Evolutionary conservation across 2,888 invertebrate species (phyloP).

Genomic region (Dinocampus coccinellae): DNA sequence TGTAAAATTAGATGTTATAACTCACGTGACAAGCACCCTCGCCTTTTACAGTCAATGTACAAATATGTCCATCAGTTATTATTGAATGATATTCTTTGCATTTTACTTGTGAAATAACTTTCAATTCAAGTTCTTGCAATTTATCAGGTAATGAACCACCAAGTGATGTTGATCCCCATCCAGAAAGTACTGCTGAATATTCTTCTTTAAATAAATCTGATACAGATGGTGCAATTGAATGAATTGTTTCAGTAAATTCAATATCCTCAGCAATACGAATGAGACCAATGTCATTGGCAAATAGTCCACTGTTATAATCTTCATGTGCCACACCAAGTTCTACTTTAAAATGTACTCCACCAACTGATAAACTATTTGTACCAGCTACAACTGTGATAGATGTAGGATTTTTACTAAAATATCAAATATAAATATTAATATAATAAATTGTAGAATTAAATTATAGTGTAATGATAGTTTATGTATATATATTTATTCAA

Average conservation of each 20-base stretch:
- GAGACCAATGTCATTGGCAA: conserved; percentile 71
- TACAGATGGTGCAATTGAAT: conserved; percentile 66
- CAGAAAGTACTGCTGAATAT: conserved; percentile 63
- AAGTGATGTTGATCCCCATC: conserved; percentile 69
- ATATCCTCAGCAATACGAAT: conserved; percentile 65
- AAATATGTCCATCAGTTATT: conserved; percentile 52
- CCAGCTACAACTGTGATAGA: conserved; percentile 69
- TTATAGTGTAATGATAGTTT: neutral
- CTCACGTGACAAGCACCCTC: conserved; percentile 64
- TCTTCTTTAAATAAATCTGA: conserved; percentile 62
- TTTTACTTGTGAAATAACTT: conserved; percentile 39
- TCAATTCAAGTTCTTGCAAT: conserved; percentile 50
- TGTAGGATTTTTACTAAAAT: conserved; percentile 27
- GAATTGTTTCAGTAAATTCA: conserved; percentile 62
- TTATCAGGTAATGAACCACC: conserved; percentile 48
- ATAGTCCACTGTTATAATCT: conserved; percentile 63
- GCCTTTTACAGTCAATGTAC: conserved; percentile 58
- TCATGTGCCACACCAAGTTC: conserved; percentile 69
- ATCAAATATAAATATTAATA: too few species aligned
- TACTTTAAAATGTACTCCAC: conserved; percentile 69
- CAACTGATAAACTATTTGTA: conserved; percentile 68
- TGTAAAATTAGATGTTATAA: too few species aligned
- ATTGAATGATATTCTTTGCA: conserved; percentile 42
- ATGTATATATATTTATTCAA: neutral
- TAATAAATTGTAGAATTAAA: too few species aligned